A percentile compares a stretch with the other conserved stretches of the same genome.
phyloP scores from a whole-genome alignment of 2,797 vertebrate species.

The Rhabdomys pumilio region DNA sequence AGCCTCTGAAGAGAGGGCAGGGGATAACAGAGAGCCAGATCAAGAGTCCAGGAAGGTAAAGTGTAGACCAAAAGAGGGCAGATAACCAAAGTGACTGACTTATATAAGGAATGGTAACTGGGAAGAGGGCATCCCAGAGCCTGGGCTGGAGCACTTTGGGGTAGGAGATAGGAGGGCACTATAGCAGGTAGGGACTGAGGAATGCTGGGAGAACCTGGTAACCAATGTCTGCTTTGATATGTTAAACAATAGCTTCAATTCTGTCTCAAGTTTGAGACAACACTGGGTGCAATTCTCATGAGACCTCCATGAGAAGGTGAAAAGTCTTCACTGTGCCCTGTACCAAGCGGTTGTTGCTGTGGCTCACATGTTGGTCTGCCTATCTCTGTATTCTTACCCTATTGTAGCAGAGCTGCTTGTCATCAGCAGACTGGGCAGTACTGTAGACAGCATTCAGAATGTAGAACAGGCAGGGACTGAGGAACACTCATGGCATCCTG shows the following conservation, averaged over 20 bases:
- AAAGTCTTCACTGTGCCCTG: not conserved
- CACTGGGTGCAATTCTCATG: not conserved
- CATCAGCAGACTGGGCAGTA: not conserved
- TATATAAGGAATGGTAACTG: not conserved
- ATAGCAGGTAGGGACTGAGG: not conserved
- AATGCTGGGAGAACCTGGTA: not conserved
- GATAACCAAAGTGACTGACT: not conserved
- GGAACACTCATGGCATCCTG: not conserved
- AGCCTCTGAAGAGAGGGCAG: too few relatives aligned
- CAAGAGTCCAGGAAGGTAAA: too few relatives aligned
- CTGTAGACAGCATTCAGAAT: constrained; percentile 2
- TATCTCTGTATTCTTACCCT: not conserved
- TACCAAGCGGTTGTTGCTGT: not conserved
- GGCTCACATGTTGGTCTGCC: not conserved
- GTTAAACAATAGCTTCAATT: not conserved
- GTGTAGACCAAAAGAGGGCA: too few relatives aligned
- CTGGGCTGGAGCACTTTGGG: not conserved
- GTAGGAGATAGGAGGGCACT: not conserved
- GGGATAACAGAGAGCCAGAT: too few relatives aligned
- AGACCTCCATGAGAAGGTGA: not conserved
- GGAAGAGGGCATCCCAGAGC: not conserved
- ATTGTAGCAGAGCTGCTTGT: not conserved
- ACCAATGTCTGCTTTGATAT: not conserved
- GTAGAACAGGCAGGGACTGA: not conserved
- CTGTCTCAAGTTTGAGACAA: not conserved